Base-by-base conservation (phyloP, 2,113 vertebrate genomes). In the Bungarus multicinctus region DNA sequence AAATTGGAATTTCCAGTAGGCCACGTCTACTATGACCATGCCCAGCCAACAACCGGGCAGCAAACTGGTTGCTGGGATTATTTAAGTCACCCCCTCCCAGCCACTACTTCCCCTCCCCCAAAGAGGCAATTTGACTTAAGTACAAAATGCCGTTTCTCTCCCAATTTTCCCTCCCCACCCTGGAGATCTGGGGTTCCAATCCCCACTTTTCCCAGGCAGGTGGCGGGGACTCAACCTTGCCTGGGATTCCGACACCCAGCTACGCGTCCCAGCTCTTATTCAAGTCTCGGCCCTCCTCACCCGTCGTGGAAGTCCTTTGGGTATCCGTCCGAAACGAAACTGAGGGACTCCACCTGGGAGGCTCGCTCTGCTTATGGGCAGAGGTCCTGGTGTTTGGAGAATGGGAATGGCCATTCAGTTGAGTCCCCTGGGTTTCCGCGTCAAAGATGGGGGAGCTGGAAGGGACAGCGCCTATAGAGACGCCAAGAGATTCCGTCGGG, bases 371-470 rank as follows among this genome's bases (percentile, higher is more conserved):
- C 86, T 11, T 20, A 25, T 1, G 18, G 0, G 47, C 45, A 1
- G 25, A 27, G 0, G n/a, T 12, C 4, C 23, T 27, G 6, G 7
- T 3, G 0, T 22, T 47, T 4, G 0, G 10, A 88, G 16, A 11
- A 12, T 22, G 39, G 23, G 14, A 0, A 11, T 18, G n/a, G 7
- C 0, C 1, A 0, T 23, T 18, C 27, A n/a, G 47, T 50, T n/a
- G 55, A 0, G 52, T 30, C 7, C 30, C 43, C 74, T 2, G 4
- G 5, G 9, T 34, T 7, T n/a, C 53, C 3, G 0, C 0, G 5
- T 86, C 64, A 5, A 22, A 52, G 39, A 1, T 39, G 5, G 64
- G 43, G 57, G 22, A 3, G 0, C 20, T 22, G 2, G 14, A 25
- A 14, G 27, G 5, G 14, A 0, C 5, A 11, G 22, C 5, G 34